Evolutionary conservation across 2,113 vertebrate genomes (phyloP).

Genomic region (Upupa epops): DNA sequence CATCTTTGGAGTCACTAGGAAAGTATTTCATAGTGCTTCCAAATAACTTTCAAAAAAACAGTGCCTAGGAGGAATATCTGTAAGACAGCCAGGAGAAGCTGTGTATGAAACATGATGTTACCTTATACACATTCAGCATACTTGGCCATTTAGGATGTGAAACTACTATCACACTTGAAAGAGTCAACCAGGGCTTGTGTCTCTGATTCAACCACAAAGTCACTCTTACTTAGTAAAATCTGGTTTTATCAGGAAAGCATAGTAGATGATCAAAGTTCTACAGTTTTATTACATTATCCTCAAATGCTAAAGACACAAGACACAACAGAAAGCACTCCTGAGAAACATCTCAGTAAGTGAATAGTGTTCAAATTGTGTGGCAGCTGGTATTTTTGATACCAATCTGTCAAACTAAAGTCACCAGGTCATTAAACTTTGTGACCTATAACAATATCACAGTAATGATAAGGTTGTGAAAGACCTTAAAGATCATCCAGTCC

Average conservation of each 20-base stretch:
- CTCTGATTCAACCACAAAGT: background rate
- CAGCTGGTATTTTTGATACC: background rate
- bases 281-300: accelerated
- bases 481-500: too few species aligned
- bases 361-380: background rate
- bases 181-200: background rate
- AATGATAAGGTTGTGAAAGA: too few species aligned
- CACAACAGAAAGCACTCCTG: background rate
- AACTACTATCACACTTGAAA: background rate
- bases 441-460: too few species aligned
- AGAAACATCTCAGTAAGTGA: background rate
- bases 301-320: background rate
- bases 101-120: background rate
- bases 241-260: background rate
- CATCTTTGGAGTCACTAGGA: background rate
- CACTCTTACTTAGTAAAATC: background rate
- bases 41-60: background rate
- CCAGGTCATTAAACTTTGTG: background rate
- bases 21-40: background rate
- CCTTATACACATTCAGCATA: background rate
- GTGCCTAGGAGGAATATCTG: background rate
- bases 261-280: background rate
- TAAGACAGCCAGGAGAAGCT: background rate
- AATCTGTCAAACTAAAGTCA: background rate
- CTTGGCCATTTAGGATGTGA: background rate